Evolutionary conservation across 2,113 vertebrate species (phyloP).

Genomic region (Neolamprologus falcicula): DNA sequence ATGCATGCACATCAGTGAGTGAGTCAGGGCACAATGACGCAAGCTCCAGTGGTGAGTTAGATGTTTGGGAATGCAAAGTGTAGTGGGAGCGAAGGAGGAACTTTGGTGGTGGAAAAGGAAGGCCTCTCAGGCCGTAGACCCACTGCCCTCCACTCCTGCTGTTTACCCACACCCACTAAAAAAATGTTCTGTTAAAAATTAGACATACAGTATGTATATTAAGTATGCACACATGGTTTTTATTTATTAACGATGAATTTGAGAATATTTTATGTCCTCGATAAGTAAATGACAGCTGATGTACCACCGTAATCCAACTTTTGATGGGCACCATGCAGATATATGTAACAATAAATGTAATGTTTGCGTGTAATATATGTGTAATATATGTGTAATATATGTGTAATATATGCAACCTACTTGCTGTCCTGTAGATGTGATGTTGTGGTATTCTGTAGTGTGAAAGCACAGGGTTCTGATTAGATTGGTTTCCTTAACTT

Average conservation of each 20-base stretch:
- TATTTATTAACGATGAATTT: neutral
- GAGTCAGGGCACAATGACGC: slow-evolving; percentile 35
- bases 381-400: neutral
- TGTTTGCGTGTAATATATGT: accelerated
- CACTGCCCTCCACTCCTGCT: slow-evolving; percentile 10
- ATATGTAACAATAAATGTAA: neutral
- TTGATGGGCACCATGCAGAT: neutral
- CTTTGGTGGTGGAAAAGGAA: slow-evolving; percentile 22
- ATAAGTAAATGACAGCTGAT: neutral
- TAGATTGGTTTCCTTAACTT: neutral
- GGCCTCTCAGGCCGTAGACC: slow-evolving; percentile 48
- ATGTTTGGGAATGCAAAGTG: slow-evolving; percentile 55
- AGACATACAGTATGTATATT: neutral
- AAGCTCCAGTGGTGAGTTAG: slow-evolving; percentile 26
- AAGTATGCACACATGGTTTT: accelerated
- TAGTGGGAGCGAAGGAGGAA: slow-evolving; percentile 50
- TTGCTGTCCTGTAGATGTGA: neutral
- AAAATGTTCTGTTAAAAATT: neutral
- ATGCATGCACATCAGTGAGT: neutral
- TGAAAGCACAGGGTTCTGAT: neutral
- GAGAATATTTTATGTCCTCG: neutral
- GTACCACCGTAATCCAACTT: too few species aligned
- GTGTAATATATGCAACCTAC: neutral
- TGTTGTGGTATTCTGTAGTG: neutral
- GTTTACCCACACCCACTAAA: slow-evolving; percentile 1